Base-by-base conservation (phyloP, 2,888 invertebrate species). In the Nomada fucata region DNA sequence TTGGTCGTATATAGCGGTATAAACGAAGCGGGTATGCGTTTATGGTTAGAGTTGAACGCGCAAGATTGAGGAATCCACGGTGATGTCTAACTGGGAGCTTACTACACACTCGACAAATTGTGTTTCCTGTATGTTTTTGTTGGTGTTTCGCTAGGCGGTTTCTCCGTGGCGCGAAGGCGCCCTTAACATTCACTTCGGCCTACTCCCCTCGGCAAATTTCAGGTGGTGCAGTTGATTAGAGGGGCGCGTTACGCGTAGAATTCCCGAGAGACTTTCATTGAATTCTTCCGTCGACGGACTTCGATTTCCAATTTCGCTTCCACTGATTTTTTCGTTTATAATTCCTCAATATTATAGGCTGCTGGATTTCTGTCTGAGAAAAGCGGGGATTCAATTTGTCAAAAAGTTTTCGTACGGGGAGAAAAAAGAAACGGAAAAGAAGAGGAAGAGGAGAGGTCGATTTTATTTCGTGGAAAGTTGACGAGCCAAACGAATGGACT, bases 171-270 rank as follows among this genome's bases (percentile, higher is more conserved):
- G 67, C 13, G 67, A 36, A 73, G 55, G 29, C 11, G 65, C 44
- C 36, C 57, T 57, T 67, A 73, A 57, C 67, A 36, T 67, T 73
- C 47, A 57, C 73, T 65, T 64, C 57, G 73, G 55, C 44, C 55
- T 29, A 44, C 26, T 26, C 26, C 53, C 13, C 64, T 29, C 18
- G 9, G 72, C 55, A 44, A 72, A 64, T 64, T 69, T 64, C 29
- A 64, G 29, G 26, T 11, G 29, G 15, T n/a, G 63, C 53, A 42
- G 26, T 20, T 63, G 63, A 55, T 72, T 52, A 72, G 26, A n/a
- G 72, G 5, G n/a, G 42, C 1, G 26, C 18, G 15, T 29, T 11
- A 1, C 11, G 15, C 18, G 44, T 0, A 15, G 1, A 26, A 52
- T 50, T 10, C 50, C 23, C 47, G 13, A 7, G 18, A 13, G 2